These are phyloP conservation scores for Resseliella maxima DNA, from an alignment of 2,888 invertebrate genomes.

Conservation along the genomic window DNA sequence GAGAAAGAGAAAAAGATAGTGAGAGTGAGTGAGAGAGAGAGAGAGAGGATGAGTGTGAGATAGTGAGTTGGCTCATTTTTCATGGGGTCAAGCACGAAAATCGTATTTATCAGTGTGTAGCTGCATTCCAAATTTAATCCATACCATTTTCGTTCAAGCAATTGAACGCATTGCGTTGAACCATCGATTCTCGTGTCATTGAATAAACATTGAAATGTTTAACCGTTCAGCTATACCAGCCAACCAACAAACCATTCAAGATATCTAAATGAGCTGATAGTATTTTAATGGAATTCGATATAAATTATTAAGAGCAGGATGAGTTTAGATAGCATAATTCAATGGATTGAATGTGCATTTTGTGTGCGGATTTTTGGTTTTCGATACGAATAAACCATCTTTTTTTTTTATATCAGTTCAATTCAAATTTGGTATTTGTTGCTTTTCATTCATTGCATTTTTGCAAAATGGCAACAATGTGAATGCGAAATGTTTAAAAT, in stretches of 20 bases:
- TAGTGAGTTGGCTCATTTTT: slow-evolving; percentile 13
- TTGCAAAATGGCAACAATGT: no score
- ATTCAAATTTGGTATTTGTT: no score
- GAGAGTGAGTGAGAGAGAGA: no score
- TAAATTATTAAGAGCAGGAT: neutral
- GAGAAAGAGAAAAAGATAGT: no score
- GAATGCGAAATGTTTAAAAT: no score
- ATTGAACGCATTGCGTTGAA: slow-evolving; percentile 21
- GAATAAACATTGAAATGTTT: neutral
- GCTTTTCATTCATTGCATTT: no score
- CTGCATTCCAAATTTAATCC: neutral
- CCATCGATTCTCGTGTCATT: slow-evolving; percentile 23
- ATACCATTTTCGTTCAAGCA: neutral
- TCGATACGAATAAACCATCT: neutral
- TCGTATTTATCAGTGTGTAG: neutral
- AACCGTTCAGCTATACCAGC: no score
- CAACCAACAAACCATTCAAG: neutral
- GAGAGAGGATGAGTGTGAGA: no score
- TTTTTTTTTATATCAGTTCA: neutral
- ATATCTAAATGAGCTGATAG: slow-evolving; percentile 29
- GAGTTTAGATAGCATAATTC: slow-evolving; percentile 14
- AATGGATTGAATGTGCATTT: neutral
- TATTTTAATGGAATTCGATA: neutral
- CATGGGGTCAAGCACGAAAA: neutral
- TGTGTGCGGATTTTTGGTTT: neutral